Conservation (phyloP, 2,113 vertebrate species). For the Upupa epops region DNA sequence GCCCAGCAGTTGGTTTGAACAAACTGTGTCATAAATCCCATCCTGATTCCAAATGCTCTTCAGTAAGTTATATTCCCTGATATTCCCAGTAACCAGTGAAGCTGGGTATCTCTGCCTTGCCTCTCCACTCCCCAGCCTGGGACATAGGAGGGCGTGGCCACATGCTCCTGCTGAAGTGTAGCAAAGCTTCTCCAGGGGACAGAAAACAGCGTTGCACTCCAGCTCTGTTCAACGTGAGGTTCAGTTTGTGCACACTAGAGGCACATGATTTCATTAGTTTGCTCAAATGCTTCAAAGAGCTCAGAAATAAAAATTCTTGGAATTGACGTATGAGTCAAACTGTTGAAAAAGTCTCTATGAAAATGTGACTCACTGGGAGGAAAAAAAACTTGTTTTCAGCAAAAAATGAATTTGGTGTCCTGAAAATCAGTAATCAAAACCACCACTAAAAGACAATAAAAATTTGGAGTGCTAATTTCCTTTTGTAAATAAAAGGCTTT, state of each 20-base stretch:
- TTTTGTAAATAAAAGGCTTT: constrained; percentile 1
- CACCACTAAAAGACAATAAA: constrained; percentile 29
- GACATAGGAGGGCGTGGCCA: fast-evolving
- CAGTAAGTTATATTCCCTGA: neutral
- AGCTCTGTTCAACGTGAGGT: neutral
- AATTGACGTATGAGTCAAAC: neutral
- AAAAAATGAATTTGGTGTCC: constrained; percentile 22
- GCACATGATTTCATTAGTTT: neutral
- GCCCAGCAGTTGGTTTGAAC: neutral
- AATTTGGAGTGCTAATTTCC: neutral
- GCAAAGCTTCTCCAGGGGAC: neutral
- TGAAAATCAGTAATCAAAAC: constrained; percentile 40
- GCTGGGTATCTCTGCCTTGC: neutral
- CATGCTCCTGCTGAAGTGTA: fast-evolving
- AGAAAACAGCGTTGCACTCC: neutral
- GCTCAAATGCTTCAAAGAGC: neutral
- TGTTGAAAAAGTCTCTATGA: neutral
- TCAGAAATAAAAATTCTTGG: neutral
- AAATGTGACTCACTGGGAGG: neutral
- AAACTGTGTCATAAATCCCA: fast-evolving
- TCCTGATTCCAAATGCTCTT: neutral
- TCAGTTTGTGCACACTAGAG: neutral
- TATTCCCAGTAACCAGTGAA: neutral
- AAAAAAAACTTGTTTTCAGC: neutral
- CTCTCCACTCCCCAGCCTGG: neutral